phyloP scores from a whole-genome alignment of 1,140 invertebrate species.

The Drosophila eugracilis region DNA sequence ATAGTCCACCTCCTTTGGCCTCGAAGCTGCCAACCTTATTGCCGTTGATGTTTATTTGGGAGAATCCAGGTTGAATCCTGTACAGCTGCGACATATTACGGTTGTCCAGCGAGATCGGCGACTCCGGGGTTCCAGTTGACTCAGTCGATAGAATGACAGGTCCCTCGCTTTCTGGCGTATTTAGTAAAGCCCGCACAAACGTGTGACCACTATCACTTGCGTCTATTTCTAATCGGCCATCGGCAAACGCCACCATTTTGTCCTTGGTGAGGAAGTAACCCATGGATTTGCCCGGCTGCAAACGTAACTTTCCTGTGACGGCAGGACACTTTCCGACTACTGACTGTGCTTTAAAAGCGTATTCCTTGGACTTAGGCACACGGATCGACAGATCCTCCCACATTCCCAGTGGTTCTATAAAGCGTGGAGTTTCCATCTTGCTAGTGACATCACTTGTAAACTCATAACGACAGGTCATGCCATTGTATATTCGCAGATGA shows the following conservation, averaged over 20 bases:
- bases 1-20: slow-evolving; percentile 87
- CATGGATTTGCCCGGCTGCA: slow-evolving; percentile 77
- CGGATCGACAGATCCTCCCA: slow-evolving; percentile 58
- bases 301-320: slow-evolving; percentile 39
- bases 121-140: background rate
- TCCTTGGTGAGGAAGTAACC: slow-evolving; percentile 82
- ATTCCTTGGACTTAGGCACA: slow-evolving; percentile 19
- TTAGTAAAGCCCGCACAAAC: slow-evolving; percentile 60
- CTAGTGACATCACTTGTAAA: slow-evolving; percentile 35
- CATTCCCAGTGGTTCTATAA: slow-evolving; percentile 55
- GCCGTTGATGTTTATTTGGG: slow-evolving; percentile 82
- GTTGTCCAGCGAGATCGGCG: slow-evolving; percentile 4
- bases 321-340: slow-evolving; percentile 31
- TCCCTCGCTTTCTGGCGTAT: slow-evolving; percentile 47
- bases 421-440: background rate
- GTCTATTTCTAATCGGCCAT: slow-evolving; percentile 50
- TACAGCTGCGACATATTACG: slow-evolving; percentile 76
- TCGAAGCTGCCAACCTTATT: slow-evolving; percentile 64
- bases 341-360: slow-evolving; percentile 34
- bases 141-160: slow-evolving; percentile 34
- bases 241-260: slow-evolving; percentile 57
- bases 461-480: slow-evolving; percentile 85
- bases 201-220: slow-evolving; percentile 13
- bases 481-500: slow-evolving; percentile 91
- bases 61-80: slow-evolving; percentile 83